Conservation (phyloP, 2,888 invertebrate species). For the Cantharis lateralis region DNA sequence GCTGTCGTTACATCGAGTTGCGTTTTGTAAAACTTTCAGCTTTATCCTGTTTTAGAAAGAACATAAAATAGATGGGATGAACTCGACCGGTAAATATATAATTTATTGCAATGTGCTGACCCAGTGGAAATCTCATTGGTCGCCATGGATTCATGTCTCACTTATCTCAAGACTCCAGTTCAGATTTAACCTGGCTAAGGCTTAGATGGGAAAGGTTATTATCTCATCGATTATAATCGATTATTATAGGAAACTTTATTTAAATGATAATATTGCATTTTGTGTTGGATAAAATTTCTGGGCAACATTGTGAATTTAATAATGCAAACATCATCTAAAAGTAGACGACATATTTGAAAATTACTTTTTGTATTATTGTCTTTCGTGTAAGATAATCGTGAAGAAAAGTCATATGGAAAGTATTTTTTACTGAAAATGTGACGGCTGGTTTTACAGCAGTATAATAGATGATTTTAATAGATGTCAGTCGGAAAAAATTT, state of each 20-base stretch:
- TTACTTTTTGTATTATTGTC: neutral
- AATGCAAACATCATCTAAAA: neutral
- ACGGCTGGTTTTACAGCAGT: neutral
- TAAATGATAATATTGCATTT: neutral
- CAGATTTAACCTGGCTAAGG: constrained; percentile 38
- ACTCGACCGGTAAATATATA: constrained; percentile 52
- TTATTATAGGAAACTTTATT: neutral
- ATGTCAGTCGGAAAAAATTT: neutral
- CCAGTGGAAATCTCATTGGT: constrained; percentile 49
- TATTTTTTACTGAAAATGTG: neutral
- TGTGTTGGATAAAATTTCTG: neutral
- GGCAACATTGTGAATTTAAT: neutral
- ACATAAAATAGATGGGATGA: constrained; percentile 48
- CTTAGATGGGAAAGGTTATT: constrained; percentile 32
- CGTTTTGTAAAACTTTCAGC: constrained; percentile 21
- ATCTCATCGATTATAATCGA: constrained; percentile 15
- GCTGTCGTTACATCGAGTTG: constrained; percentile 13
- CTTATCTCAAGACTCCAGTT: constrained; percentile 43
- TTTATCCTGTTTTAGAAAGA: constrained; percentile 30
- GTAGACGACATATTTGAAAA: neutral
- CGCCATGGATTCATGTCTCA: constrained; percentile 48
- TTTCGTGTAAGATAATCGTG: neutral
- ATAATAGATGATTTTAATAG: neutral
- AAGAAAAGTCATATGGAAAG: neutral
- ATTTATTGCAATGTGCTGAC: constrained; percentile 49